Evolutionary conservation across 2,113 vertebrate species (phyloP), one percentile per base, ranked within the genome.

Genomic region (Muntiacus reevesi): DNA sequence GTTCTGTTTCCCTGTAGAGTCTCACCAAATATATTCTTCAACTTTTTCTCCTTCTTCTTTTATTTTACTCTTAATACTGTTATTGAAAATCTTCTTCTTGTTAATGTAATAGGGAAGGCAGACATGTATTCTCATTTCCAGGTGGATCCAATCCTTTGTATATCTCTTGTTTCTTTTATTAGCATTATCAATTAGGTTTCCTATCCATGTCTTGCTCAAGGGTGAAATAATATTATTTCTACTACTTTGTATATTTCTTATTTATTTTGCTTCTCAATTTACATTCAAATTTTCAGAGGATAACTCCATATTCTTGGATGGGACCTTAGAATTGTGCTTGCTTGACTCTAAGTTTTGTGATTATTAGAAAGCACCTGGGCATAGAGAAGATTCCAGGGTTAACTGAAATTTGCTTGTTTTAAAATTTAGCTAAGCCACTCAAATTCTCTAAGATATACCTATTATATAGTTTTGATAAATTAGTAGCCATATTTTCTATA

Each of bases 211-310:
- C 40, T 95, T 85, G 16, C 67, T 89, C 57, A 14, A 21, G 2
- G 45, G 5, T 81, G 5, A 27, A 92, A 27, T 67, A 30, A 78
- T n/a, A 88, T 45, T 94, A 85, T 92, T 92, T 86, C 47, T 36
- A 92, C 5, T 54, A 52, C 5, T 86, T 55, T 87, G 23, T 30
- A 3, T 64, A 71, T 83, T 50, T 90, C 71, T 95, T 47, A 57
- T 54, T 84, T 36, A 55, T 93, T 86, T 95, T 91, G n/a, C 55
- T 93, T 91, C 62, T 87, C 28, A 93, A 62, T 86, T 91, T 15
- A 62, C 4, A 27, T 14, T 59, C 47, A 79, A 5, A 79, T 27
- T 78, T 14, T 90, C 55, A 84, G 76, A 57, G 2, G 15, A 33
- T 88, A 33, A 47, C 30, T 91, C n/a, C 6, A 52, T 76, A 25